Conservation (phyloP, 1,140 invertebrate genomes). For the Hylaeus anthracinus region DNA sequence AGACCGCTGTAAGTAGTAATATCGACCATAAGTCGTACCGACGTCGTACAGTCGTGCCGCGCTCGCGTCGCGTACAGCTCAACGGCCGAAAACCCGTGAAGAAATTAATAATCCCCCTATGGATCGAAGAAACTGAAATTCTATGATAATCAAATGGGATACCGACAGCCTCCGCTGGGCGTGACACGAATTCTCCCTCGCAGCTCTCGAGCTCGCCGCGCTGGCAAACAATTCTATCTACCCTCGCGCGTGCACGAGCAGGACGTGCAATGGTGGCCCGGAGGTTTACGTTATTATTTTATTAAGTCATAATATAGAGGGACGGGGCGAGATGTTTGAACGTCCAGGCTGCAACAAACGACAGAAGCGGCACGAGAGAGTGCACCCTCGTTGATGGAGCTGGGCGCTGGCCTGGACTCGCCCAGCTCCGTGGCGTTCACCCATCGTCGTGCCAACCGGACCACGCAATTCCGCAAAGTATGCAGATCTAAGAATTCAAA, state of each 20-base stretch:
- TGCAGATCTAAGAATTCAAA: slow-evolving; percentile 82
- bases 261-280: slow-evolving; percentile 35
- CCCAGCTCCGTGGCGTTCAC: slow-evolving; percentile 23
- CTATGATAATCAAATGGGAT: slow-evolving; percentile 78
- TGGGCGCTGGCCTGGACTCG: slow-evolving; percentile 14
- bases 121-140: slow-evolving; percentile 77
- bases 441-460: slow-evolving; percentile 62
- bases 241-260: slow-evolving; percentile 32
- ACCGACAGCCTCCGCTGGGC: slow-evolving; percentile 24
- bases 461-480: slow-evolving; percentile 80
- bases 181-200: slow-evolving; percentile 31
- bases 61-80: not conserved
- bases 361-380: slow-evolving; percentile 6
- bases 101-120: slow-evolving; percentile 56
- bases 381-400: slow-evolving; percentile 40
- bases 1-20: not conserved
- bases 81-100: not conserved
- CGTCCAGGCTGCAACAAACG: slow-evolving; percentile 18
- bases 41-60: slow-evolving; percentile 5
- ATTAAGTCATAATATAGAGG: slow-evolving; percentile 75
- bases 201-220: not conserved
- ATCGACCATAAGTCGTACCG: not conserved
- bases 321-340: slow-evolving; percentile 70
- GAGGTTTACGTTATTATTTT: slow-evolving; percentile 75
- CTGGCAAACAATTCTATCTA: slow-evolving; percentile 16